Conservation (phyloP, 2,113 vertebrate genomes). For the Macrotus californicus region DNA sequence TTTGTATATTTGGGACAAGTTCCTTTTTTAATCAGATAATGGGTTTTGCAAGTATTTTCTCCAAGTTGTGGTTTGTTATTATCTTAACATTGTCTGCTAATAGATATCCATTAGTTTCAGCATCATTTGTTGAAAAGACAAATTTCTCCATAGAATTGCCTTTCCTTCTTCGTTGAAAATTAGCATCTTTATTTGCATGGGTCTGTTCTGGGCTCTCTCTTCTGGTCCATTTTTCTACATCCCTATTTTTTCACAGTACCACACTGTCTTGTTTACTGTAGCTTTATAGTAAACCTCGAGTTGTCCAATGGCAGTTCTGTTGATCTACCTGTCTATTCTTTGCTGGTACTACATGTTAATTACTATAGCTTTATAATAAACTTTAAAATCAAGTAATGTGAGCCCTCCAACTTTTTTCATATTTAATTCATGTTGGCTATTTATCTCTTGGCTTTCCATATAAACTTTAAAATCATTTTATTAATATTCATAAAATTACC, state of each 20-base stretch:
- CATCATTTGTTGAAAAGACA: neutral
- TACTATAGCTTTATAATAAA: neutral
- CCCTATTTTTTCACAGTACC: neutral
- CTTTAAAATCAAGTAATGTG: neutral
- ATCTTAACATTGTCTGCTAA: neutral
- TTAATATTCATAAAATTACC: neutral
- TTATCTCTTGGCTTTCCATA: neutral
- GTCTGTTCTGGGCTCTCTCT: neutral
- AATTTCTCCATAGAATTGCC: neutral
- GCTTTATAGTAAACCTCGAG: neutral
- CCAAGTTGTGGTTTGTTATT: neutral
- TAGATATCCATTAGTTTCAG: neutral
- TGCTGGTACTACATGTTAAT: neutral
- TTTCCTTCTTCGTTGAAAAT: neutral
- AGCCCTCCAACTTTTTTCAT: neutral
- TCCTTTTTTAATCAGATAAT: neutral
- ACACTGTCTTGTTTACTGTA: neutral
- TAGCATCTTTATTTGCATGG: neutral
- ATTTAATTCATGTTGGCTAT: neutral
- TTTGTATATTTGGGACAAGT: neutral
- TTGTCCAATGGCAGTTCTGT: neutral
- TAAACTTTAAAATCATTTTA: neutral
- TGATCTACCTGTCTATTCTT: neutral
- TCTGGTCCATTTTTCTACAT: neutral
- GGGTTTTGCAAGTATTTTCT: neutral